phyloP scores from a whole-genome alignment of 2,888 invertebrate genomes.

The Azorinus chamasolen region DNA sequence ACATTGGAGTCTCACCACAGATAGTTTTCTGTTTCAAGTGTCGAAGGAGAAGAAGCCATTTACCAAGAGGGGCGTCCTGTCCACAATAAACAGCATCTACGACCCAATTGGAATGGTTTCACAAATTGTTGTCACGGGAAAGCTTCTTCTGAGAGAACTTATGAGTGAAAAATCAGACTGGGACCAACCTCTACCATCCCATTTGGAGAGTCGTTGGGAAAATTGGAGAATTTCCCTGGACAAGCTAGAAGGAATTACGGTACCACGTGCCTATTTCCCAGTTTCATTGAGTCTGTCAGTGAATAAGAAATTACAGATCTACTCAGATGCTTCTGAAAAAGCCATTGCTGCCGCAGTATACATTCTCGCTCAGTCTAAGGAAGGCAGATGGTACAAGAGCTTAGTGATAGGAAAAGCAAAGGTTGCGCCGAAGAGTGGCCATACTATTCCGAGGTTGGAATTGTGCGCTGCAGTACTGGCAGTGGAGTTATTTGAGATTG shows the following conservation, averaged over 20 bases:
- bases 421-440: constrained; percentile 44
- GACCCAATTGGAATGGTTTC: constrained; percentile 48
- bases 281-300: neutral
- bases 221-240: constrained; percentile 39
- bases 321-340: constrained; percentile 54
- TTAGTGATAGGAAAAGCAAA: constrained; percentile 56
- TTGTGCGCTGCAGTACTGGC: constrained; percentile 55
- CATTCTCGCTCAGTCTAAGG: constrained; percentile 11
- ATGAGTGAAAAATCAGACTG: constrained; percentile 45
- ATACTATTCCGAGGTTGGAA: constrained; percentile 61
- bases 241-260: neutral
- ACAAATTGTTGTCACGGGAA: constrained; percentile 43
- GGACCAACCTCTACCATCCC: constrained; percentile 59
- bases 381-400: constrained; percentile 8
- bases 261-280: constrained; percentile 22
- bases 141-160: constrained; percentile 54
- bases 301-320: constrained; percentile 38
- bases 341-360: constrained; percentile 55
- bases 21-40: constrained; percentile 13
- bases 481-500: constrained; percentile 21
- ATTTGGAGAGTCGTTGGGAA: neutral
- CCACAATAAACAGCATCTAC: constrained; percentile 40
- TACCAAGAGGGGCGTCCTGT: constrained; percentile 40
- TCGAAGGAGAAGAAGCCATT: constrained; percentile 22
- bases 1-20: constrained; percentile 22